Evolutionary conservation across 2,888 invertebrate species (phyloP), one percentile per base, ranked within the genome.

Genomic region (Limenitis camilla): DNA sequence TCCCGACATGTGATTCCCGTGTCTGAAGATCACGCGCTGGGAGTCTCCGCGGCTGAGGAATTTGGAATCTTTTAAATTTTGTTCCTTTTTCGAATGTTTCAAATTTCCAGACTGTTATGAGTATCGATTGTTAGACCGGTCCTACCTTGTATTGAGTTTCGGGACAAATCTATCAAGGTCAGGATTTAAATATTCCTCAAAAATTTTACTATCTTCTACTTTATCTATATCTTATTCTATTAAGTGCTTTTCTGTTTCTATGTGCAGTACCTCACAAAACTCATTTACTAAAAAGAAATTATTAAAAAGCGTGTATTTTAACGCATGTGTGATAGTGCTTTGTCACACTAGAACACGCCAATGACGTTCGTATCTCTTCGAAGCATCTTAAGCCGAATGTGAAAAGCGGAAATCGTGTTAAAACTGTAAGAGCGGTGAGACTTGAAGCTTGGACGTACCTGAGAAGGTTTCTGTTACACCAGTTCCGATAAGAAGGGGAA

Each of bases 1-100:
- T 62, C 90, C 88, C 65, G 90, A 88, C 91, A 92, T 91, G 81
- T 92, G 93, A 86, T 93, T 93, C 69, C 91, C 90, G 69, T 91
- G 90, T 76, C 91, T 90, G 89, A 91, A 93, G 81, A 93, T 89
- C 69, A 93, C 93, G 70, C 93, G 89, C 81, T 92, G 92, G 58
- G 90, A 91, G 76, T 93, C 93, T 71, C 91, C 90, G 68, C 92
- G 92, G 88, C 92, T 93, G 88, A 72, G 85, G 77, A 75, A 72
- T 64, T 67, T 61, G 56, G 62, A 63, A 61, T 59, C 59, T 52
- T 61, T 60, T 63, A 60, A 65, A 59, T 60, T 63, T 59, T 55
- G 56, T 45, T 56, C 55, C 52, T 32, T 38, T 49, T 46, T 41
- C 53, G 51, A 51, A 45, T 51, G 33, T 39, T 51, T 45, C 19